Conservation (phyloP, 2,888 invertebrate species). For the Polietes domitor region DNA sequence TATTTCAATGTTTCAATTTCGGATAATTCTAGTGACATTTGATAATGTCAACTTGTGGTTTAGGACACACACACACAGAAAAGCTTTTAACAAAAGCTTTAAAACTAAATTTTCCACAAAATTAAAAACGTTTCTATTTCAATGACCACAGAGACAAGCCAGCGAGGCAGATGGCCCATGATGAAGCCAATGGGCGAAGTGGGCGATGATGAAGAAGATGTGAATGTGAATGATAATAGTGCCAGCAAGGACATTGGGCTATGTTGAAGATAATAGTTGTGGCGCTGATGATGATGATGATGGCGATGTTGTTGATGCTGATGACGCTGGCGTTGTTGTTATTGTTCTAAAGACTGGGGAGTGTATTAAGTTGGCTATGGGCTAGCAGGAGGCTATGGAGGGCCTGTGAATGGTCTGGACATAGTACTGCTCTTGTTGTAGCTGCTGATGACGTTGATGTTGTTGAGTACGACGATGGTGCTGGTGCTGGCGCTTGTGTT, state of each 20-base stretch:
- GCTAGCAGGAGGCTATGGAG: not conserved
- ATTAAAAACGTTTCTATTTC: slow-evolving; percentile 9
- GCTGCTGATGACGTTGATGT: slow-evolving; percentile 31
- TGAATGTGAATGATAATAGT: not conserved
- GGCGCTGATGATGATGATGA: not conserved
- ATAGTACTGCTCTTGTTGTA: not conserved
- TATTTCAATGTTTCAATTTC: not conserved
- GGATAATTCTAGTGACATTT: not conserved
- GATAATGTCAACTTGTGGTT: not conserved
- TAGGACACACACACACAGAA: no score
- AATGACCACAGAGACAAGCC: slow-evolving; percentile 8
- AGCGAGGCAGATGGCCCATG: not conserved
- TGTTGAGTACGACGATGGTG: slow-evolving; percentile 11
- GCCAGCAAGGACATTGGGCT: not conserved
- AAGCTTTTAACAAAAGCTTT: slow-evolving; percentile 21
- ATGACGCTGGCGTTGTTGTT: not conserved
- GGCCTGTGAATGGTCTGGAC: not conserved
- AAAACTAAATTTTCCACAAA: slow-evolving; percentile 7
- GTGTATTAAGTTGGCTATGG: not conserved
- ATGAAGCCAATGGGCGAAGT: not conserved
- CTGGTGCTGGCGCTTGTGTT: no score
- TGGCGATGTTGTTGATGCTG: not conserved
- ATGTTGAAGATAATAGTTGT: not conserved
- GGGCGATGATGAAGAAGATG: not conserved
- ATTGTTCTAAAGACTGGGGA: slow-evolving; percentile 2